Evolutionary conservation across 1,140 invertebrate species (phyloP), one percentile per base, ranked within the genome.

Genomic region (Radopholus similis): DNA sequence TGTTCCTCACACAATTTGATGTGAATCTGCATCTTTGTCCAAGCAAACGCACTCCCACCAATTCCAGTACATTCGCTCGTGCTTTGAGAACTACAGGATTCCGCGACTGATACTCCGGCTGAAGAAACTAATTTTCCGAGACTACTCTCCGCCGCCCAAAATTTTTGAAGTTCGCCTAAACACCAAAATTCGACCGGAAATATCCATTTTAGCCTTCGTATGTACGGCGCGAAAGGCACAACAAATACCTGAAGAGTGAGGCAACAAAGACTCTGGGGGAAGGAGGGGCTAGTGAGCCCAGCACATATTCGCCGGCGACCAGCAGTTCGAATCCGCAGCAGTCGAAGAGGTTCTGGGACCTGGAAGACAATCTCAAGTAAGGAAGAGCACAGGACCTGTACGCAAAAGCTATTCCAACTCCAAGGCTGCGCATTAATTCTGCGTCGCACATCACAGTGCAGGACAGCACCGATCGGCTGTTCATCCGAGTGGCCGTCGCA

Each of bases 51-150:
- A n/a, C 56, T 62, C 35, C 13, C n/a, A 0, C 2, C 8, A 35
- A 55, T 71, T 79, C 65, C 44, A 78, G 77, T 69, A 75, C 23
- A 64, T 78, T 57, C 77, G 77, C 32, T 75, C 77, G 0, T 66
- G 66, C 34, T 70, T 78, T 21, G 77, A 80, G 63, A 80, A 81
- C 57, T 78, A 80, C 55, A 66, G 75, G 32, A 70, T 56, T n/a
- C 77, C 77, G 6, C 64, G 40, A 11, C 64, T 78, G 18, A 55
- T 78, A 18, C 26, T 78, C 9, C 49, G 77, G 21, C 59, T 66
- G 2, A 63, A 73, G 49, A 34, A 40, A 8, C 28, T 55, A 13
- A 64, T 78, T 26, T 71, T 80, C 28, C 23, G 34, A 15, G 37
- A 81, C 5, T 78, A 69, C 40, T 55, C 60, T 2, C 35, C 32